Conservation (phyloP, 2,888 invertebrate species). For the Galerucella calmariensis region DNA sequence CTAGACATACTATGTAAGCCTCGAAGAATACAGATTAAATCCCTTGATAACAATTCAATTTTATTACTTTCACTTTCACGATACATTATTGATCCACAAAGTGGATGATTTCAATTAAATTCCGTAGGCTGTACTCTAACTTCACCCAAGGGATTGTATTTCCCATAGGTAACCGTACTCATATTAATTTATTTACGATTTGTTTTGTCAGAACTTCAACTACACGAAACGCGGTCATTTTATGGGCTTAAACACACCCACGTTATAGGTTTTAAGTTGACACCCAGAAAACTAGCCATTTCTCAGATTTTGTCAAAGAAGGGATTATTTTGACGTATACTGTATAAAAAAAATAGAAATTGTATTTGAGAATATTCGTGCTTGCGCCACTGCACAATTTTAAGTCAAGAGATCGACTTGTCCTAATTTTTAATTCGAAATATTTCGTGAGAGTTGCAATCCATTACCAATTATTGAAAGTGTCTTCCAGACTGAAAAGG, state of each 20-base stretch:
- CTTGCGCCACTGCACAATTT: neutral
- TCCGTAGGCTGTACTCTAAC: conserved; percentile 35
- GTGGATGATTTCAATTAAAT: conserved; percentile 41
- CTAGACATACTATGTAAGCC: conserved; percentile 5
- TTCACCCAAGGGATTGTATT: conserved; percentile 31
- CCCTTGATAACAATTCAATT: conserved; percentile 31
- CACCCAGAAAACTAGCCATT: neutral
- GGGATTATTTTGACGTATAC: neutral
- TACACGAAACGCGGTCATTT: conserved; percentile 8
- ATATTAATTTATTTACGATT: conserved; percentile 36
- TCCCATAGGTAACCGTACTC: conserved; percentile 35
- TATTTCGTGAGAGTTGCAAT: conserved; percentile 31
- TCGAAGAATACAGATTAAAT: conserved; percentile 30
- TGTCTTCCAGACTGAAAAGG: conserved; percentile 35
- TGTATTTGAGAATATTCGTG: neutral
- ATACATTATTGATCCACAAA: conserved; percentile 36
- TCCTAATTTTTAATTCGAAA: conserved; percentile 33
- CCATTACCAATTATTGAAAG: conserved; percentile 36
- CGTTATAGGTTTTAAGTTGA: conserved; percentile 14
- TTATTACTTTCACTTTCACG: conserved; percentile 33
- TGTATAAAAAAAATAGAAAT: no score
- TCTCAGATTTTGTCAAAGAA: neutral
- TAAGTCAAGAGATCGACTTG: conserved; percentile 13
- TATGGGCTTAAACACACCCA: conserved; percentile 5
- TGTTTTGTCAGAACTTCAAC: conserved; percentile 31